Percentiles rank a stretch among this genome's conserved stretches.
Conservation (phyloP, 2,113 vertebrate genomes). For the Lagopus muta region DNA sequence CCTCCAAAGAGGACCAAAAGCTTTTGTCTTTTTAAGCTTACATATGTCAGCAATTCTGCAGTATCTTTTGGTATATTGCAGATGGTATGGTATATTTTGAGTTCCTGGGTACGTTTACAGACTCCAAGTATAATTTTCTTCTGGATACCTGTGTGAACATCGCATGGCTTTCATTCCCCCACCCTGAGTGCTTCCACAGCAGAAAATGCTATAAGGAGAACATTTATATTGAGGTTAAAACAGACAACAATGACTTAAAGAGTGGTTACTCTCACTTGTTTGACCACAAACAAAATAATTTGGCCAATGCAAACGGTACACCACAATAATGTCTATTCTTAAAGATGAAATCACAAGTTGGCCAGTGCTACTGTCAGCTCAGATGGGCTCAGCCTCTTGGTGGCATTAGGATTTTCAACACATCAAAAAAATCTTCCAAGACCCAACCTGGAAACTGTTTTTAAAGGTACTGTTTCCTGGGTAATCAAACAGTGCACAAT, state of each 20-base stretch:
- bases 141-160: background rate
- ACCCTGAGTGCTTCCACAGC: background rate
- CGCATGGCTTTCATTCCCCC: background rate
- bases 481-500: rapidly evolving
- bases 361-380: background rate
- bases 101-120: background rate
- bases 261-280: background rate
- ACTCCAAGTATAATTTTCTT: background rate
- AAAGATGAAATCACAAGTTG: background rate
- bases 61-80: background rate
- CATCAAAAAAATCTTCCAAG: background rate
- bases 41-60: background rate
- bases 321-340: background rate
- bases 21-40: background rate
- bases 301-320: background rate
- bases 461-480: background rate
- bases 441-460: background rate
- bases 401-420: background rate
- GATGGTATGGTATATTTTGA: background rate
- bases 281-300: background rate
- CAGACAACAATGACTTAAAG: background rate
- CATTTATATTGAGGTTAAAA: background rate
- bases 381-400: background rate
- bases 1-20: background rate
- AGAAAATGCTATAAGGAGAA: background rate